Conservation (phyloP, 2,888 invertebrate genomes). For the Theretra japonica region DNA sequence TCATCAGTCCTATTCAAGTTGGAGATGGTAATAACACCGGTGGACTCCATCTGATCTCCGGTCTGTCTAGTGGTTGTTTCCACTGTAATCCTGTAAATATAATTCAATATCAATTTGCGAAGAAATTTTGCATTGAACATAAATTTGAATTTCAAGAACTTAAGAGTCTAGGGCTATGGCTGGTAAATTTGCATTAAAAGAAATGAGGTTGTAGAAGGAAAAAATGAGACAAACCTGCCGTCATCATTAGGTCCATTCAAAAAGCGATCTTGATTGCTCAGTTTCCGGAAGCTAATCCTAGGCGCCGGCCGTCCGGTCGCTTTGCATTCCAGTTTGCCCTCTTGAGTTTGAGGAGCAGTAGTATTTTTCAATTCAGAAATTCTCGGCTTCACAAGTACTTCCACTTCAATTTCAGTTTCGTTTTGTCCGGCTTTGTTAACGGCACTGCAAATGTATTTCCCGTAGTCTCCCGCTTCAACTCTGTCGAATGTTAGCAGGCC, state of each 20-base stretch:
- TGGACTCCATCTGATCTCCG: slow-evolving; percentile 79
- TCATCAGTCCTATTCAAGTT: slow-evolving; percentile 90
- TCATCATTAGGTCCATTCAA: slow-evolving; percentile 87
- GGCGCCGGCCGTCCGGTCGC: slow-evolving; percentile 93
- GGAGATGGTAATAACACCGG: slow-evolving; percentile 88
- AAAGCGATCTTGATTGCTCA: slow-evolving; percentile 87
- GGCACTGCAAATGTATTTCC: slow-evolving; percentile 92
- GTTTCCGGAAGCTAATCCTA: slow-evolving; percentile 90
- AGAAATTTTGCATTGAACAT: neutral
- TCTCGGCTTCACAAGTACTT: slow-evolving; percentile 90
- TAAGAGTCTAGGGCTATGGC: neutral
- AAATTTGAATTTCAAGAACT: neutral
- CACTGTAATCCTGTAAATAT: slow-evolving; percentile 83
- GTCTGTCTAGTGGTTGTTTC: slow-evolving; percentile 80
- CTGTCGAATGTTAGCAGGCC: slow-evolving; percentile 90
- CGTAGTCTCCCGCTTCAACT: slow-evolving; percentile 91
- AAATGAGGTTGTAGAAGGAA: neutral
- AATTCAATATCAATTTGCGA: neutral
- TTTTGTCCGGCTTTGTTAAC: slow-evolving; percentile 91
- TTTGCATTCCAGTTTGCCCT: slow-evolving; percentile 89
- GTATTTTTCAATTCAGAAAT: slow-evolving; percentile 91
- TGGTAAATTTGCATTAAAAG: neutral
- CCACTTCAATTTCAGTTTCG: slow-evolving; percentile 87
- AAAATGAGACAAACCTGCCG: slow-evolving; percentile 63
- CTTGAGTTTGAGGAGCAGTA: slow-evolving; percentile 86